Evolutionary conservation across 2,888 invertebrate species (phyloP).

Genomic region (Acrobasis repandana): DNA sequence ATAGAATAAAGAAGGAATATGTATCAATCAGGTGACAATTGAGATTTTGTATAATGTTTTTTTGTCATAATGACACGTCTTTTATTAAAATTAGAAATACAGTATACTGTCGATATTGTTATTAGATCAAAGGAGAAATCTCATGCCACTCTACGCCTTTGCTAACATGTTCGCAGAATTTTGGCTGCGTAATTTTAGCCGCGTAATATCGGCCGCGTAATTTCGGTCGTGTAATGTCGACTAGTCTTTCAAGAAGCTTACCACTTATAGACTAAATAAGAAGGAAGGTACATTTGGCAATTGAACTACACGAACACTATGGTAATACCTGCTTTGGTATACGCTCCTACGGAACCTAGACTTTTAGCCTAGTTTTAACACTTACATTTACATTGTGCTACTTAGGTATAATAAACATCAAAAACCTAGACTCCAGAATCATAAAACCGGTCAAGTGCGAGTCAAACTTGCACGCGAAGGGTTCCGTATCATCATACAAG

Average conservation of each 20-base stretch:
- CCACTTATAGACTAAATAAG: not conserved
- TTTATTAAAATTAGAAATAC: too few species aligned
- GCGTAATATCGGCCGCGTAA: not conserved
- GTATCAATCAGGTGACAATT: not conserved
- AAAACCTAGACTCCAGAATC: not conserved
- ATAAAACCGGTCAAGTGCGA: not conserved
- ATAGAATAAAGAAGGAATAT: too few species aligned
- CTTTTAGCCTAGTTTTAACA: not conserved
- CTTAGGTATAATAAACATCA: not conserved
- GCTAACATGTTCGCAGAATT: not conserved
- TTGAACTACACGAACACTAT: slow-evolving; percentile 6
- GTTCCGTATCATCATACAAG: too few species aligned
- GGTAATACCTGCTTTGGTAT: slow-evolving; percentile 17
- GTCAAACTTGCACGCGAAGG: too few species aligned
- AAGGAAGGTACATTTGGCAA: not conserved
- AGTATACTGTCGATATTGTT: not conserved
- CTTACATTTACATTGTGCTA: not conserved
- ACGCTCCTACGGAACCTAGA: slow-evolving; percentile 3
- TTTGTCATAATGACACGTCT: too few species aligned
- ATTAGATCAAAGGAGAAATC: not conserved
- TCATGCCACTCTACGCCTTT: not conserved
- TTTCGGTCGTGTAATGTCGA: too few species aligned
- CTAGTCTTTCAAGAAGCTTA: not conserved
- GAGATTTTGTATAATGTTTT: too few species aligned
- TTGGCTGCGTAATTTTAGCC: not conserved